Evolutionary conservation across 2,113 vertebrate species (phyloP).

Genomic region (Cottus gobio): DNA sequence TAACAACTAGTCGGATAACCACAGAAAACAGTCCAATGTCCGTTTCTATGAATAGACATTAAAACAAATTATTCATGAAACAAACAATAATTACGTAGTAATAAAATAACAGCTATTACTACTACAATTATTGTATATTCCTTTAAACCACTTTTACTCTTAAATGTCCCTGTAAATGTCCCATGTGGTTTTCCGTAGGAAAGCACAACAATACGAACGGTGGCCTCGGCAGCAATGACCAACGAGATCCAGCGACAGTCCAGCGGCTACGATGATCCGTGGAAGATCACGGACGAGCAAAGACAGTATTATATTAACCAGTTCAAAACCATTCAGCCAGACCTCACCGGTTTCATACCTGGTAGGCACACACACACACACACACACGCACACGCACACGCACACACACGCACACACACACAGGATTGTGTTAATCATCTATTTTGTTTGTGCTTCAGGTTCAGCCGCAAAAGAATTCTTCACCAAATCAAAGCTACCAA

Average conservation of each 20-base stretch:
- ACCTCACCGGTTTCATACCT: slow-evolving; percentile 98
- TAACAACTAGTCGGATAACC: too few species aligned
- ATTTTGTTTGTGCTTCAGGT: slow-evolving; percentile 79
- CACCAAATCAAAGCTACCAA: slow-evolving; percentile 98
- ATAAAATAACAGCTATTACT: background rate
- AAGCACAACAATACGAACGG: slow-evolving; percentile 93
- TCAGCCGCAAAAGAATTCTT: slow-evolving; percentile 99
- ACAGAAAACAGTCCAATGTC: too few species aligned
- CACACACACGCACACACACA: background rate
- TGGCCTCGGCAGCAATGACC: slow-evolving; percentile 89
- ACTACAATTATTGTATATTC: background rate
- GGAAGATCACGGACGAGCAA: slow-evolving; percentile 99
- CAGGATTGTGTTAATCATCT: background rate
- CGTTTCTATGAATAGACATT: too few species aligned
- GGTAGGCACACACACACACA: slow-evolving; percentile 81
- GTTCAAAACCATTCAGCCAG: slow-evolving; percentile 99
- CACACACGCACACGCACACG: background rate
- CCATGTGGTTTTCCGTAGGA: slow-evolving; percentile 60
- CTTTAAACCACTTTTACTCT: background rate
- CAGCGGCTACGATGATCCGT: slow-evolving; percentile 96
- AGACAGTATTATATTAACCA: slow-evolving; percentile 99
- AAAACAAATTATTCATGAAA: background rate
- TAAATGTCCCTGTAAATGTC: slow-evolving; percentile 5
- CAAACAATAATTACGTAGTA: background rate
- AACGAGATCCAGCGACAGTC: slow-evolving; percentile 99